phyloP scores from a whole-genome alignment of 2,113 vertebrate species.

The Antechinus stuartii region DNA sequence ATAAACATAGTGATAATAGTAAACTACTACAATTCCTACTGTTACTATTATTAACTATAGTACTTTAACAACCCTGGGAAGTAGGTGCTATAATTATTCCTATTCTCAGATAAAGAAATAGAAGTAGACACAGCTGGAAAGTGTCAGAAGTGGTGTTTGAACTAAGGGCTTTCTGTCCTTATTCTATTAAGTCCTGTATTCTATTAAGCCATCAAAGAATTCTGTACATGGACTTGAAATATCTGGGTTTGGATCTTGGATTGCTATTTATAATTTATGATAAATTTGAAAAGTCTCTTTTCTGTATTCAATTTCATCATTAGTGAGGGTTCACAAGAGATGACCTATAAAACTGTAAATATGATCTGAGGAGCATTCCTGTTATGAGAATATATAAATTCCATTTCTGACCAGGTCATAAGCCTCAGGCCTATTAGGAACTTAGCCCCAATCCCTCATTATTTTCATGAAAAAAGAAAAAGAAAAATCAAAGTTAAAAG shows the following conservation, averaged over 20 bases:
- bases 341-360: background rate
- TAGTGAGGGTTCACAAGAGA: background rate
- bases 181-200: background rate
- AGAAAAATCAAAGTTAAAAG: background rate
- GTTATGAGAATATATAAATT: background rate
- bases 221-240: background rate
- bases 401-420: background rate
- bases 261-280: background rate
- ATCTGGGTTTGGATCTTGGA: background rate
- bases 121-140: background rate
- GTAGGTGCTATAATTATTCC: background rate
- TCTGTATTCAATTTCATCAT: background rate
- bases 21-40: background rate
- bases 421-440: background rate
- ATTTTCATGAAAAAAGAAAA: background rate
- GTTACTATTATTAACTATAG: background rate
- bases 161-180: background rate
- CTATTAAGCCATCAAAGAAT: background rate
- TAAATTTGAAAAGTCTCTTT: background rate
- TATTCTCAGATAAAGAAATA: background rate
- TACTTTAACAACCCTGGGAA: background rate
- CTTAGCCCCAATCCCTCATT: background rate
- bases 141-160: background rate
- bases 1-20: background rate
- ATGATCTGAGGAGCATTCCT: background rate